A percentile compares a stretch with the other conserved stretches of the same genome.
Conservation (phyloP, 2,797 vertebrate genomes). For the Anomalospiza imberbis region DNA sequence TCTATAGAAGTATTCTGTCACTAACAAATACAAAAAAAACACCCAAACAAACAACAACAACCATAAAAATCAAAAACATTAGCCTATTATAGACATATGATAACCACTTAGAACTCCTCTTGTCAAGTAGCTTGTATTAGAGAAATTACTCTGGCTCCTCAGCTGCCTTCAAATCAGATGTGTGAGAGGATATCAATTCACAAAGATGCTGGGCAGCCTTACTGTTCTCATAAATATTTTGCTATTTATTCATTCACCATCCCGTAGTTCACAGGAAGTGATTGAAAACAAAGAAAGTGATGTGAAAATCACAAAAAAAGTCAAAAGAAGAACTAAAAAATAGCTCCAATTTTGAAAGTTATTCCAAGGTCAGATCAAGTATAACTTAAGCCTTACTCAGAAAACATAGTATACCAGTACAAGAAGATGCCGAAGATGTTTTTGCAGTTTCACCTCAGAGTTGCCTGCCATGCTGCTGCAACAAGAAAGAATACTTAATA, state of each 20-base stretch:
- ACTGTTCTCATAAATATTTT: background rate
- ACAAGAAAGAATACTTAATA: background rate
- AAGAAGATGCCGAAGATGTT: background rate
- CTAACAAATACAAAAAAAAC: background rate
- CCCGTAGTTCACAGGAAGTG: background rate
- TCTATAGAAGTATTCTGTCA: background rate
- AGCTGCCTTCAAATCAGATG: background rate
- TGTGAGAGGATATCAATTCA: background rate
- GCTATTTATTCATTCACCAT: background rate
- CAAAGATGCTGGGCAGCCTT: background rate
- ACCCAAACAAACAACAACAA: no score
- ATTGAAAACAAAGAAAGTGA: background rate
- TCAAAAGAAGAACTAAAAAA: background rate
- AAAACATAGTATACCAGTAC: background rate
- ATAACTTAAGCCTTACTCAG: background rate
- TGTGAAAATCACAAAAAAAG: background rate
- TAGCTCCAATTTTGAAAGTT: background rate
- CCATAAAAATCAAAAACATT: background rate
- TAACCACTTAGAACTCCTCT: background rate
- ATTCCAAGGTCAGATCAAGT: background rate
- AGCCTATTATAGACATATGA: background rate
- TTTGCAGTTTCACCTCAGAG: background rate
- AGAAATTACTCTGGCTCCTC: slow-evolving; percentile 1
- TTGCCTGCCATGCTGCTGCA: background rate
- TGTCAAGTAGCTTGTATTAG: background rate